Conservation (phyloP, 2,113 vertebrate species). For the Thinocorus orbignyianus region DNA sequence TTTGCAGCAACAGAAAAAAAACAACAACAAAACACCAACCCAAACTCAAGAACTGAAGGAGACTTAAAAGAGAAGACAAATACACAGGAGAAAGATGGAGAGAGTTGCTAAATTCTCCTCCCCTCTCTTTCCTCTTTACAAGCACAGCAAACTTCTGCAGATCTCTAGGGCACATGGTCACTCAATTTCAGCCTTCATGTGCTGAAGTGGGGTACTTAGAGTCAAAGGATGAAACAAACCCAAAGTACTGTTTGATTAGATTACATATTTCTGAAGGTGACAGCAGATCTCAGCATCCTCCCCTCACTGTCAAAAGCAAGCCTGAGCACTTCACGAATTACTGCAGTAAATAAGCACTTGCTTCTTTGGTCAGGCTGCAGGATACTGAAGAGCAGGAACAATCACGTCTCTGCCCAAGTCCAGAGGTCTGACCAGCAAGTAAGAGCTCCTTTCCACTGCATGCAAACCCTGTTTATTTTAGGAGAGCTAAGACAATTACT, state of each 20-base stretch:
- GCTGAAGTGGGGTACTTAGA: background rate
- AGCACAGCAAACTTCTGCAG: background rate
- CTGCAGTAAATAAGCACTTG: background rate
- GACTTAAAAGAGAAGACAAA: background rate
- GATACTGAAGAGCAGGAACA: background rate
- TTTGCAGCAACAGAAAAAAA: background rate
- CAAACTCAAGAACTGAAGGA: background rate
- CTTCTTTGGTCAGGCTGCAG: background rate
- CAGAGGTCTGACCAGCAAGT: background rate
- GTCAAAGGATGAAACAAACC: background rate
- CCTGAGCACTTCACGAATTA: background rate
- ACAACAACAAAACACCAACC: too few species aligned
- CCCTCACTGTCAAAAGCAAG: fast-evolving
- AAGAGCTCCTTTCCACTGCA: background rate
- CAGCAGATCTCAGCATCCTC: background rate
- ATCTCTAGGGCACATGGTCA: background rate
- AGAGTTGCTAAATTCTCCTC: background rate
- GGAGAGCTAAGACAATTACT: background rate
- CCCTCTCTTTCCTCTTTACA: background rate
- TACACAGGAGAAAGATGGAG: background rate
- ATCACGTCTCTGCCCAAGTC: background rate
- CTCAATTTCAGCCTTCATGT: fast-evolving
- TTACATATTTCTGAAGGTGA: background rate
- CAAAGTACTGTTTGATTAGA: background rate
- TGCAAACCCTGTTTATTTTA: background rate